Conservation (phyloP, 2,888 invertebrate genomes). For the Synanthedon vespiformis region DNA sequence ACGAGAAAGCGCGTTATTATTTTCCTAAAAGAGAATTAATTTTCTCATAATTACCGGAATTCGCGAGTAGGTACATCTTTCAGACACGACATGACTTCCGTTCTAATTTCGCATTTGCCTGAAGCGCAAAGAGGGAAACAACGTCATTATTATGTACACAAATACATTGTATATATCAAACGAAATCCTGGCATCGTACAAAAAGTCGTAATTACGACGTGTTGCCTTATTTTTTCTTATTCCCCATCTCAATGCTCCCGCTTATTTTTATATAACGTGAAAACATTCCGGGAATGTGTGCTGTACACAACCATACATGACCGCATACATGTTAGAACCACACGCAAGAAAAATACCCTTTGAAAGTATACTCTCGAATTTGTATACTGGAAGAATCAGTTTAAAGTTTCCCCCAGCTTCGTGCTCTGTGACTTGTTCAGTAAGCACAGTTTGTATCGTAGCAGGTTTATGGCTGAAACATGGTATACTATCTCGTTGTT, state of each 20-base stretch:
- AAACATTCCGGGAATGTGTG: neutral
- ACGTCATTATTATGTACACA: constrained; percentile 7
- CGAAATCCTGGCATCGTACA: constrained; percentile 4
- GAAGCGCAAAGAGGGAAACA: neutral
- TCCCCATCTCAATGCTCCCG: constrained; percentile 3
- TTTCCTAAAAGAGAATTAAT: neutral
- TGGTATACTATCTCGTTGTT: neutral
- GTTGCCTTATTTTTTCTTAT: constrained; percentile 13
- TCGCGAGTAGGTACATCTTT: neutral
- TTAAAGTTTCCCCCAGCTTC: neutral
- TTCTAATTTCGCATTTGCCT: neutral
- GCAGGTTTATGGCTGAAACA: neutral
- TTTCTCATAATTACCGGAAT: neutral
- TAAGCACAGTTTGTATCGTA: neutral
- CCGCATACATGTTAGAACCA: neutral
- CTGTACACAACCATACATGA: neutral
- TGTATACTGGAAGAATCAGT: neutral
- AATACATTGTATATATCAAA: neutral
- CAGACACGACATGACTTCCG: neutral
- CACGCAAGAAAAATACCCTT: neutral
- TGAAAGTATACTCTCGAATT: neutral
- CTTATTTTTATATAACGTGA: neutral
- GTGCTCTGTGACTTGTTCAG: neutral
- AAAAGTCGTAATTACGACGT: constrained; percentile 17
- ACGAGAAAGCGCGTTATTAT: too few species aligned